These are phyloP conservation scores for Chelonia mydas DNA, from an alignment of 2,797 vertebrate genomes.

Conservation along the genomic window DNA sequence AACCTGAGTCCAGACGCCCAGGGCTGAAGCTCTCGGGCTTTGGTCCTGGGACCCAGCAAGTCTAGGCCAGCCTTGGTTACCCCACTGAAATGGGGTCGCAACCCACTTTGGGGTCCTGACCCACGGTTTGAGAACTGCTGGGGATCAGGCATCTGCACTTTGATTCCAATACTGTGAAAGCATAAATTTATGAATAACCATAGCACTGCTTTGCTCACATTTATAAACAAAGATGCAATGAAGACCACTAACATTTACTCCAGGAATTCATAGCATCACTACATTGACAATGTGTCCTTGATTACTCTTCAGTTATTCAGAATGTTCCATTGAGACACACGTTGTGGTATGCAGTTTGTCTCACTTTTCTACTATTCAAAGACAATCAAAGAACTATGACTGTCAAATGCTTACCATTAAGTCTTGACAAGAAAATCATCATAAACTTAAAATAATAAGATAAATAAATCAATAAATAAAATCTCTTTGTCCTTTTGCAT, in stretches of 20 bases:
- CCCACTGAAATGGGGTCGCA: too few species aligned
- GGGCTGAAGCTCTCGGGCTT: too few species aligned
- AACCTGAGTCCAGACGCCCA: too few species aligned
- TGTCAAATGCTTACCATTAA: neutral
- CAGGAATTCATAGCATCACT: neutral
- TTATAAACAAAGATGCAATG: neutral
- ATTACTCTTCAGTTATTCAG: neutral
- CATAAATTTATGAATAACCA: neutral
- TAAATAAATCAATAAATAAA: neutral
- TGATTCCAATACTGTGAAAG: neutral
- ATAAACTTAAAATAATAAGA: too few species aligned
- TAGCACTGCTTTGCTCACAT: neutral
- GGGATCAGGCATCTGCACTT: neutral
- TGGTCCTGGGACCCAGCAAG: too few species aligned
- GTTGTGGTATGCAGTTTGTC: neutral
- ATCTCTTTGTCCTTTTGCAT: neutral
- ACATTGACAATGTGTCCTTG: neutral
- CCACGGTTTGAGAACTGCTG: too few species aligned
- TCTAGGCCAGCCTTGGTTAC: too few species aligned
- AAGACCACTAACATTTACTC: neutral
- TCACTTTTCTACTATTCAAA: neutral
- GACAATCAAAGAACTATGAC: neutral
- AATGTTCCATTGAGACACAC: neutral
- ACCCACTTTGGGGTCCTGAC: too few species aligned
- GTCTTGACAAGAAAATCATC: neutral